These are phyloP conservation scores for Paramormyrops kingsleyae DNA, from an alignment of 2,113 vertebrate species.

Conservation along the genomic window DNA sequence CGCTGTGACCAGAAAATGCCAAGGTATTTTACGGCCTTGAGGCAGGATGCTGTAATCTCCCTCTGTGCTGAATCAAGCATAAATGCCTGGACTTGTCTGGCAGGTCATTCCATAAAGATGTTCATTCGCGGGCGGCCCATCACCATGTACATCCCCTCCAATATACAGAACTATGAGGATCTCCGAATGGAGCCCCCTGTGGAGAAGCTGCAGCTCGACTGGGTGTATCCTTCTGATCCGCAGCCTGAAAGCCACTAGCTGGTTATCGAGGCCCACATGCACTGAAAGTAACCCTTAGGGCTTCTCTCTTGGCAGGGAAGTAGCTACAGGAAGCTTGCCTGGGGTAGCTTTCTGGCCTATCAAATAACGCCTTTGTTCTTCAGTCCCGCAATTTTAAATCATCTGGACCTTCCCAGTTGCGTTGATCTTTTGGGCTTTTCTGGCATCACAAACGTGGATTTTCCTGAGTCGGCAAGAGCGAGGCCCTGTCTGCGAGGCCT, in stretches of 20 bases:
- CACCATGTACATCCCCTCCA: constrained; percentile 85
- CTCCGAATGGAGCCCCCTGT: constrained; percentile 73
- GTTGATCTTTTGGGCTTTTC: neutral
- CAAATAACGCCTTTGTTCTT: neutral
- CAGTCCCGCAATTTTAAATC: neutral
- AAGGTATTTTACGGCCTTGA: neutral
- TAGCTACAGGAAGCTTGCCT: neutral
- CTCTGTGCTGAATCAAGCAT: neutral
- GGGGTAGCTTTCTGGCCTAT: neutral
- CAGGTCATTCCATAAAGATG: constrained; percentile 81
- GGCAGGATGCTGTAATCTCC: neutral
- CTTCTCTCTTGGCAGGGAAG: neutral
- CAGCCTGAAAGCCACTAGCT: neutral
- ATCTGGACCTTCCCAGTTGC: neutral
- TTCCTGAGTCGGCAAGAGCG: neutral
- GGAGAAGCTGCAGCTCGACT: constrained; percentile 77
- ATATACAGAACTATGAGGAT: constrained; percentile 78
- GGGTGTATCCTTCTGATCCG: constrained; percentile 81
- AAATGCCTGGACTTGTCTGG: neutral
- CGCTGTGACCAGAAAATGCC: neutral
- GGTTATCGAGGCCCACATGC: neutral
- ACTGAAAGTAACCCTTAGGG: neutral
- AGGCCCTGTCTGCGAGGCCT: neutral
- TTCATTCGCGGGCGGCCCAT: constrained; percentile 85
- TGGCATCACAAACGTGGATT: neutral